Evolutionary conservation across 2,888 invertebrate species (phyloP), one percentile per base, ranked within the genome.

Genomic region (Rhagophthalmus giganteus): DNA sequence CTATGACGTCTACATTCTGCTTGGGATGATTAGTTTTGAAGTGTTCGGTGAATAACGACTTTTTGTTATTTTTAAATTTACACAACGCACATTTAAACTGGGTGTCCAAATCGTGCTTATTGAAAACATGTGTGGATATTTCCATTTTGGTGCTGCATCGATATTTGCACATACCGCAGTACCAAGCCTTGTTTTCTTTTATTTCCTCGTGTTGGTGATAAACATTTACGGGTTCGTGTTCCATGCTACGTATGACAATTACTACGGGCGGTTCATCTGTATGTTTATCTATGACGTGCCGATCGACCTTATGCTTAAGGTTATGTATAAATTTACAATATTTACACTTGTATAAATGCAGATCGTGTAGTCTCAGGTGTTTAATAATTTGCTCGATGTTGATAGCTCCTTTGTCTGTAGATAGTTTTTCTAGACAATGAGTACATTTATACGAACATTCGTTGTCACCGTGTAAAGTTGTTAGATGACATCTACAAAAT

Each of bases 281-380:
- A 65, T 90, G 89, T 12, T 76, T 76, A 1, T 86, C 86, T 0
- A 70, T 54, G 1, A 83, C 66, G 68, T 91, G 91, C 14, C 82
- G 79, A 52, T 89, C 88, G 2, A 90, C 78, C 4, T 81, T 73
- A 33, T 79, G 75, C 28, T 77, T 80, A 58, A 80, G 80, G 65
- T 82, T 80, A 69, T 88, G 85, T 58, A 85, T 79, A 68, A 83
- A 84, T 24, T 76, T 67, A 65, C 92, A 92, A 52, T 78, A 74
- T 0, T 82, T 79, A 71, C 91, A 93, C 60, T 85, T 86, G 71
- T 83, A 90, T 24, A 93, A 73, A 48, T 79, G 79, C 3, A 78
- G 75, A 56, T 88, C 88, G 73, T 93, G 92, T 75, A 87, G 81
- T 65, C 85, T 83, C 51, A 91, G 77, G 72, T 93, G 93, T 35